Evolutionary conservation across 2,113 vertebrate genomes (phyloP).

Genomic region (Dipodomys spectabilis): DNA sequence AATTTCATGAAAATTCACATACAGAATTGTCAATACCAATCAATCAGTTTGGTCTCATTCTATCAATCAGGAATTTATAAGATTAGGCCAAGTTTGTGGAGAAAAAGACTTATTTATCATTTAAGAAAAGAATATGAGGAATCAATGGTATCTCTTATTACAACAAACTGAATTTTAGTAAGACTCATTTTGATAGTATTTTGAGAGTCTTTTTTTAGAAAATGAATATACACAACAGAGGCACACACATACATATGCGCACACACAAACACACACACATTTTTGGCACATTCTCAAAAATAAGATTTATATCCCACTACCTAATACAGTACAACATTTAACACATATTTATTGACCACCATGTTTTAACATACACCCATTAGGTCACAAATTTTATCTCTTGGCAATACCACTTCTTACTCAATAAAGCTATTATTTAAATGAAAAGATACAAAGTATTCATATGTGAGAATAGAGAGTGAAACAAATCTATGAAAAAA

Average conservation of each 20-base stretch:
- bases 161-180: neutral
- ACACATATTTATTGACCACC: neutral
- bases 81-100: neutral
- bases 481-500: neutral
- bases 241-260: too few relatives aligned
- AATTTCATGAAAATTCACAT: neutral
- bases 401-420: neutral
- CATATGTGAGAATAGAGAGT: neutral
- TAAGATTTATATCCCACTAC: too few relatives aligned
- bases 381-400: neutral
- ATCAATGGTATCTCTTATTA: neutral
- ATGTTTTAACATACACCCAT: neutral
- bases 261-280: neutral
- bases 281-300: too few relatives aligned
- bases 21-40: neutral
- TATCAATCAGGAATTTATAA: neutral
- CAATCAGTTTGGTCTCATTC: neutral
- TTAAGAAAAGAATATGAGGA: too few relatives aligned
- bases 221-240: neutral
- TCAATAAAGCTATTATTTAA: too few relatives aligned
- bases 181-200: neutral
- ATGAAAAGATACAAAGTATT: too few relatives aligned
- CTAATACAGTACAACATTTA: neutral
- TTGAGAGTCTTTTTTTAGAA: neutral
- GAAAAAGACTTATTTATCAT: neutral